Base-by-base conservation (phyloP, 1,140 invertebrate species). In the Coelopa frigida region DNA sequence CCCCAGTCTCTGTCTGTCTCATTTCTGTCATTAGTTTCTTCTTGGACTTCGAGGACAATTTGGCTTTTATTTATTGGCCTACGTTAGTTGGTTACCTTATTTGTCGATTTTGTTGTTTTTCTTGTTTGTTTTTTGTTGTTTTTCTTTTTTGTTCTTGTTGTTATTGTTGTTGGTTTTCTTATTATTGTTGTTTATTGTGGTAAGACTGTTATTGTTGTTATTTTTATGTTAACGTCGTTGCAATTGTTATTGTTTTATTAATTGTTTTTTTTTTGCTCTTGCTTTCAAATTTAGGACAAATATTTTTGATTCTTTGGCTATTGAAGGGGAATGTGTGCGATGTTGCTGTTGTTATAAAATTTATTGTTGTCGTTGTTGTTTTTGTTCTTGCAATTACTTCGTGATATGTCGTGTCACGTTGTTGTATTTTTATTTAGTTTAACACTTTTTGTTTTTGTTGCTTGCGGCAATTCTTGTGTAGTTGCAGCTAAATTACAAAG, bases 291-390 rank as follows among this genome's bases (percentile, higher is more conserved):
- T n/a, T n/a, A n/a, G n/a, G n/a, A n/a, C n/a, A n/a, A n/a, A n/a
- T 29, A 10, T 29, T 29, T 29, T 29, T 29, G 8, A 10, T 29
- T 29, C n/a, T 29, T 29, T 29, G 8, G 8, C n/a, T 8, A 10
- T 29, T 8, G 8, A 29, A 35, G n/a, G 24, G 37, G 20, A 4
- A 24, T 4, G 3, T 27, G 37, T 48, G 37, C 44, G 32, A 29
- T n/a, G 40, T 42, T 42, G 20, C 32, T 42, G 21, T 29, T 42
- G 32, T 42, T n/a, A 2, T 29, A 31, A 33, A 39, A 26, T 31
- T 39, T 24, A 43, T 24, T 24, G 41, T 36, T 23, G 27, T 17
- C 36, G 54, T 46, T 57, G 57, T 49, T 59, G 55, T 49, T 50
- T 49, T 17, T 32, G 8, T 29, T 35, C 14, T 5, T 8, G 23